Evolutionary conservation across 2,888 invertebrate genomes (phyloP), one percentile per base, ranked within the genome.

Genomic region (Microctonus aethiopoides): DNA sequence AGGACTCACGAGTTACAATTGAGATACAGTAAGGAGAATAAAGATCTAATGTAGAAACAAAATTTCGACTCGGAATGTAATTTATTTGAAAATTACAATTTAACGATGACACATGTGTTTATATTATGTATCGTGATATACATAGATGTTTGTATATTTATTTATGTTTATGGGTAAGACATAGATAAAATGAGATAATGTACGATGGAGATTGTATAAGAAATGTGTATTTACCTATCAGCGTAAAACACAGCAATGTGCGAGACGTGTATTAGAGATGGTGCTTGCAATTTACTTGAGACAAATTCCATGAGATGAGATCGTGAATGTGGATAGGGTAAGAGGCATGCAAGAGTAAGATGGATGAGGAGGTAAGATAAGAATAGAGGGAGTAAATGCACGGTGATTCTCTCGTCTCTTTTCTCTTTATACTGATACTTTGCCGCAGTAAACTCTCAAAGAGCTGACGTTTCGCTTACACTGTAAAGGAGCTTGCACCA

Each of bases 381-480:
- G 34, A 54, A 54, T 34, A 32, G 61, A 41, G 57, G 32, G 26
- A 57, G 32, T 57, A 63, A 51, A 39, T 63, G 52, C 52, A 22
- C 54, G 54, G 32, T 64, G 54, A 54, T 46, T 52, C 34, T 32
- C 32, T 52, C 32, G 6, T 36, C 39, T 52, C 54, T 26, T 32
- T 56, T 34, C 39, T 60, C 54, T 54, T 26, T 65, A 36, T 65
- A 56, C 64, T 65, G 63, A 16, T 60, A 20, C 46, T 46, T 46
- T 16, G 16, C 46, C 46, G 16, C 60, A 61, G 60, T 64, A 63
- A 5, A 29, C 75, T 70, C 74, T 75, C 70, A 77, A 80, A 82
- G 76, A 81, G 84, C 84, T 83, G 84, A 84, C 84, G 83, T 84
- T 84, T 83, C 81, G 83, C 82, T 77, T 77, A 78, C 77, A 46